Percentiles rank a stretch among this genome's conserved stretches.
Evolutionary conservation across 2,888 invertebrate genomes (phyloP).

Genomic region (Idaea biselata): DNA sequence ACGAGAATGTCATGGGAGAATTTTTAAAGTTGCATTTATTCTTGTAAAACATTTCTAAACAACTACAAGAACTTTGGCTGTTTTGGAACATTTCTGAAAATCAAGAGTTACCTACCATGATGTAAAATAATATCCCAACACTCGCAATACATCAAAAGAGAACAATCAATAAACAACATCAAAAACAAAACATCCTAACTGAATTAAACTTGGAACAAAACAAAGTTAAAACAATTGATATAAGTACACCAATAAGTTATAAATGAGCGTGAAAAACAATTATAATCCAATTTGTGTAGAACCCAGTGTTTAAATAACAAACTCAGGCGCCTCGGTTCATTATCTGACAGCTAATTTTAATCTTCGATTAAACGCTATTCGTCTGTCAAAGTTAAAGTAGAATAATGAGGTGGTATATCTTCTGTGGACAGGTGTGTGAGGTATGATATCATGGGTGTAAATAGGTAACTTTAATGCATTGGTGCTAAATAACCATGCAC

Average conservation of each 20-base stretch:
- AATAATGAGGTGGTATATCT: slow-evolving; percentile 50
- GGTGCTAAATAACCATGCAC: not conserved
- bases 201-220: slow-evolving; percentile 34
- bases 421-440: slow-evolving; percentile 28
- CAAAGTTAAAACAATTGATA: slow-evolving; percentile 60
- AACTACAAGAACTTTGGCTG: too few relatives aligned
- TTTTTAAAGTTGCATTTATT: too few relatives aligned
- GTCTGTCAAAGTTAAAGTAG: slow-evolving; percentile 54
- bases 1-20: too few relatives aligned
- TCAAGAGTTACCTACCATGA: too few relatives aligned
- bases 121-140: too few relatives aligned
- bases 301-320: slow-evolving; percentile 58
- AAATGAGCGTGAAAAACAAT: slow-evolving; percentile 78
- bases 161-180: not conserved
- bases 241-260: slow-evolving; percentile 68
- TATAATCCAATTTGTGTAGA: slow-evolving; percentile 65
- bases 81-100: too few relatives aligned
- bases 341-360: slow-evolving; percentile 74
- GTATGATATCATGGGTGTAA: not conserved
- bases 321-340: slow-evolving; percentile 47
- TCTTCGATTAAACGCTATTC: slow-evolving; percentile 68
- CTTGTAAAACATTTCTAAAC: too few relatives aligned
- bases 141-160: too few relatives aligned
- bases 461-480: not conserved
- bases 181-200: not conserved